Evolutionary conservation across 2,797 vertebrate species (phyloP).

Genomic region (Harpagifer antarcticus): DNA sequence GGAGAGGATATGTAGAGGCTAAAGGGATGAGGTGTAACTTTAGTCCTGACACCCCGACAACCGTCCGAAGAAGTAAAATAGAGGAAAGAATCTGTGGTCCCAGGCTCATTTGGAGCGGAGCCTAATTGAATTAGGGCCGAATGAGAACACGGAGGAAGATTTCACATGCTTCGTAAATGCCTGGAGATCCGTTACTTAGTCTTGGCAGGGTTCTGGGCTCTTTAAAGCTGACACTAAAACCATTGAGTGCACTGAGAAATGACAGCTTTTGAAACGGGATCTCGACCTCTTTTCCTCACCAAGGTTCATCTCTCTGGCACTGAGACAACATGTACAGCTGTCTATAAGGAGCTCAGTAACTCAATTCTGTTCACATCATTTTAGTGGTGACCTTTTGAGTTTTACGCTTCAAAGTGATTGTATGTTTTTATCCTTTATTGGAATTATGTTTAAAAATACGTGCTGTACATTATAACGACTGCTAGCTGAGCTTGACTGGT

Average conservation of each 20-base stretch:
- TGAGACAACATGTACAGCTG: conserved; percentile 31
- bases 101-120: conserved; percentile 71
- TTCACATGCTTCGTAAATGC: conserved; percentile 80
- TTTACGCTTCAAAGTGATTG: not conserved
- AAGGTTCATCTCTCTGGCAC: conserved; percentile 45
- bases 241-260: conserved; percentile 68
- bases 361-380: not conserved
- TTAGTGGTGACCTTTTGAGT: not conserved
- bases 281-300: conserved; percentile 44
- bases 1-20: conserved; percentile 42
- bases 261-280: conserved; percentile 55
- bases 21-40: conserved; percentile 53
- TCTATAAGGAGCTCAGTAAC: conserved; percentile 5
- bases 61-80: conserved; percentile 23
- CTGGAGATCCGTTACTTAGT: conserved; percentile 80
- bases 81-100: conserved; percentile 34
- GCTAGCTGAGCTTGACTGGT: not conserved
- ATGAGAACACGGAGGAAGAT: conserved; percentile 77
- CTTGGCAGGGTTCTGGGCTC: conserved; percentile 77
- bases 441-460: not conserved
- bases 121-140: conserved; percentile 86
- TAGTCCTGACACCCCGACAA: conserved; percentile 61
- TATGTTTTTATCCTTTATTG: not conserved
- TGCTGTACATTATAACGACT: not conserved
- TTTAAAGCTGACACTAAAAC: conserved; percentile 82